Evolutionary conservation across 2,797 vertebrate genomes (phyloP).

Genomic region (Gastrophryne carolinensis): DNA sequence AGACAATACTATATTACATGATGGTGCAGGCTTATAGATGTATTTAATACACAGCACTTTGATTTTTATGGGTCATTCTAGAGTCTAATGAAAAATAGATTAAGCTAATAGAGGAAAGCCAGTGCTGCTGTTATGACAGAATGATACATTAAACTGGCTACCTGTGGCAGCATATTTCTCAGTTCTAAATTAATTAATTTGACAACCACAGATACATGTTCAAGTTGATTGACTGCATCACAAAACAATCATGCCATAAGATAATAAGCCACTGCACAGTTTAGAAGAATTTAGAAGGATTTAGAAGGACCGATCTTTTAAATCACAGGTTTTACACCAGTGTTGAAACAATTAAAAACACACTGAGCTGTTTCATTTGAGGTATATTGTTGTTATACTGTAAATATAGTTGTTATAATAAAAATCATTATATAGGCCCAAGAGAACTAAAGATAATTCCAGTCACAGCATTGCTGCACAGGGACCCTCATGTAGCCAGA

Average conservation of each 20-base stretch:
- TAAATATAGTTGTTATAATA: no score
- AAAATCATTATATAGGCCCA: no score
- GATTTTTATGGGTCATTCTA: neutral
- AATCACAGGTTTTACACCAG: neutral
- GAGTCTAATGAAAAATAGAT: conserved; percentile 20
- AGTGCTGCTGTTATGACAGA: conserved; percentile 15
- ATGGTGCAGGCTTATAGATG: no score
- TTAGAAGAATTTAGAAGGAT: conserved; percentile 1
- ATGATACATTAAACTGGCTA: conserved; percentile 46
- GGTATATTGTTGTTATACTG: neutral
- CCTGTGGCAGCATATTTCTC: conserved; percentile 30
- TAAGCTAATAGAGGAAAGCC: neutral
- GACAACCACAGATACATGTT: conserved; percentile 52
- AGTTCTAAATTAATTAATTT: conserved; percentile 53
- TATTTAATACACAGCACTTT: neutral
- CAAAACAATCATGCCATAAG: conserved; percentile 46
- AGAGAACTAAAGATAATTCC: no score
- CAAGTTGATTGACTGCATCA: conserved; percentile 52
- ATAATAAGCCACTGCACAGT: neutral
- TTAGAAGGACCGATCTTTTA: neutral
- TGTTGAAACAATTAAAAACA: neutral
- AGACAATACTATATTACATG: no score
- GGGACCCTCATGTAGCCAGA: no score
- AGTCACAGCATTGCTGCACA: no score
- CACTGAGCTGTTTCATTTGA: neutral